These are phyloP conservation scores for Brachionus paranguensis DNA, from an alignment of 1,140 invertebrate species.

Conservation along the genomic window DNA sequence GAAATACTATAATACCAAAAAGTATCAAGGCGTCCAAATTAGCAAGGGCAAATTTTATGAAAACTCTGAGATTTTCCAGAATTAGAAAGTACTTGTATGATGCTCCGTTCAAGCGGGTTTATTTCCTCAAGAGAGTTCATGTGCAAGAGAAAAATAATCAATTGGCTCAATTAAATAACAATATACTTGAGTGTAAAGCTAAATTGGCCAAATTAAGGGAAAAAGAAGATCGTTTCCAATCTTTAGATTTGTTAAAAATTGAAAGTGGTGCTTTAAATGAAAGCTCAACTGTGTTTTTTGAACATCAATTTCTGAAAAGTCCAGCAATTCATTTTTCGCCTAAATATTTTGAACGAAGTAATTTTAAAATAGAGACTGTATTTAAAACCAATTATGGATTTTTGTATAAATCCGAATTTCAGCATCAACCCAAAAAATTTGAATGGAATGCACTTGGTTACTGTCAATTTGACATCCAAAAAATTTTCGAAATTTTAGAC, in stretches of 20 bases:
- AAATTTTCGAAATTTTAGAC: background rate
- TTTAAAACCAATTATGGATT: background rate
- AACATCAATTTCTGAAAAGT: background rate
- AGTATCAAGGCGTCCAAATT: background rate
- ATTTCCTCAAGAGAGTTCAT: background rate
- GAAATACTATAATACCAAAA: background rate
- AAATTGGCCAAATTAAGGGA: background rate
- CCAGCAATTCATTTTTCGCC: background rate
- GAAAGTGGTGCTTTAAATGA: background rate
- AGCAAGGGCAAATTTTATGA: background rate
- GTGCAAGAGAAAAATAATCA: background rate
- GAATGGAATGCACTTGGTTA: background rate
- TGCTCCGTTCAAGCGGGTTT: background rate
- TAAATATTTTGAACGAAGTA: background rate
- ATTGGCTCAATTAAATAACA: background rate
- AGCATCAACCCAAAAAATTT: background rate
- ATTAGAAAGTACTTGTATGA: background rate
- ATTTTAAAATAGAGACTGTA: background rate
- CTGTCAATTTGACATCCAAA: background rate
- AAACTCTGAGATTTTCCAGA: background rate
- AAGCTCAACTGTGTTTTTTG: background rate
- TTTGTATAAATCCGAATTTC: background rate
- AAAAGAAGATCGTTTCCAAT: background rate
- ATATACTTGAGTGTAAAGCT: background rate
- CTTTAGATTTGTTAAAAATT: background rate